Evolutionary conservation across 2,888 invertebrate species (phyloP).

Genomic region (Melinopterus prodromus): DNA sequence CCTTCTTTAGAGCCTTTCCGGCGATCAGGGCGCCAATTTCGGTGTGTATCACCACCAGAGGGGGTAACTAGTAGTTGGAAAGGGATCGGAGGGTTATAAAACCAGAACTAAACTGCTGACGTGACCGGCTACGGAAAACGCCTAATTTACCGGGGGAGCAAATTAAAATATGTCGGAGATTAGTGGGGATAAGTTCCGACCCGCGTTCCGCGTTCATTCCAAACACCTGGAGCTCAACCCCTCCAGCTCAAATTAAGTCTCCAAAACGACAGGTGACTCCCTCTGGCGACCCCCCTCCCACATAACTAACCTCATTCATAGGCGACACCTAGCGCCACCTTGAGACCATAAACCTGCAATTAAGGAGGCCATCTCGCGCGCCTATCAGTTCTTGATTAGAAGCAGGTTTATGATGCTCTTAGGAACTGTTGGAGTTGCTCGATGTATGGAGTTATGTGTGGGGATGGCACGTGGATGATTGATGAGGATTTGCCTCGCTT

Average conservation of each 20-base stretch:
- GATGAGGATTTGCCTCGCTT: constrained; percentile 14
- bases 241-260: neutral
- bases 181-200: neutral
- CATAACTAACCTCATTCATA: neutral
- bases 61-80: neutral
- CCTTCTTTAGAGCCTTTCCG: neutral
- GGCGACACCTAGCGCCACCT: neutral
- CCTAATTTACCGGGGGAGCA: neutral
- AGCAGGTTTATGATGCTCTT: neutral
- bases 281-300: neutral
- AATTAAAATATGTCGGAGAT: constrained; percentile 4
- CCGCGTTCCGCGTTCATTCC: neutral
- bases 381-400: constrained; percentile 4
- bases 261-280: neutral
- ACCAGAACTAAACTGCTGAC: neutral
- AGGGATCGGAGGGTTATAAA: neutral
- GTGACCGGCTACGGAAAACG: neutral
- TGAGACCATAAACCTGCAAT: neutral
- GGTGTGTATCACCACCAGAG: neutral
- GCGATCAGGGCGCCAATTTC: neutral
- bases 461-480: constrained; percentile 24
- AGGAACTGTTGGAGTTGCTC: neutral
- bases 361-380: neutral
- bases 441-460: constrained; percentile 13
- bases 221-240: constrained; percentile 4